A percentile compares a stretch with the other conserved stretches of the same genome.
Conservation (phyloP, 2,113 vertebrate species). For the Seriola quinqueradiata region DNA sequence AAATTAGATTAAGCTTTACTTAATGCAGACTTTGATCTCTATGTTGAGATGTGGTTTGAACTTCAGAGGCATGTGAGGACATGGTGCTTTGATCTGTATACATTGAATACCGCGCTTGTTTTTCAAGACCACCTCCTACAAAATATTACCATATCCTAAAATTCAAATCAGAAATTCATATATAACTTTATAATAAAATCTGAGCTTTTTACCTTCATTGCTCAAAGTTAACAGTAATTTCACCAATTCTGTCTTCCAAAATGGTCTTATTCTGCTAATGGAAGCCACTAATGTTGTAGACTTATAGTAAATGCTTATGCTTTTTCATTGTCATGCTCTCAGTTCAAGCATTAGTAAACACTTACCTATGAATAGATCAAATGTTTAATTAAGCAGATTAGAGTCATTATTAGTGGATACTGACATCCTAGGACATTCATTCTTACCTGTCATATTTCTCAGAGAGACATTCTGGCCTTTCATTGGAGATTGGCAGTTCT, state of each 20-base stretch:
- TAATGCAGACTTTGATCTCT: neutral
- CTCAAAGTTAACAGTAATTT: neutral
- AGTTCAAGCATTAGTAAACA: no score
- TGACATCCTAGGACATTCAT: neutral
- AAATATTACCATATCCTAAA: neutral
- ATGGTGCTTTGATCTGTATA: neutral
- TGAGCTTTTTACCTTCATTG: neutral
- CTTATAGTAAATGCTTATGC: neutral
- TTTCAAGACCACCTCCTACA: neutral
- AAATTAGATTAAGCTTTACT: neutral
- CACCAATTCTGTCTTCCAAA: neutral
- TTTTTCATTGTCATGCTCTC: neutral
- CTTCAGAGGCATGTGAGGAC: neutral
- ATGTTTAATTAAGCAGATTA: neutral
- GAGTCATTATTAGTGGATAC: no score
- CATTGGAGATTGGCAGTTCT: conserved; percentile 92
- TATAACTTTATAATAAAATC: neutral
- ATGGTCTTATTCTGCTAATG: neutral
- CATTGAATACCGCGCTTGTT: neutral
- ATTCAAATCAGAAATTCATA: neutral
- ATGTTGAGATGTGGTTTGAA: neutral
- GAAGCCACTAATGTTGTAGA: neutral
- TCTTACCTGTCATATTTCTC: conserved; percentile 98
- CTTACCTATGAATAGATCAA: neutral
- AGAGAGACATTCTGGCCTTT: conserved; percentile 94